Base-by-base conservation (phyloP, 2,888 invertebrate species). In the Sphaerophoria taeniata region DNA sequence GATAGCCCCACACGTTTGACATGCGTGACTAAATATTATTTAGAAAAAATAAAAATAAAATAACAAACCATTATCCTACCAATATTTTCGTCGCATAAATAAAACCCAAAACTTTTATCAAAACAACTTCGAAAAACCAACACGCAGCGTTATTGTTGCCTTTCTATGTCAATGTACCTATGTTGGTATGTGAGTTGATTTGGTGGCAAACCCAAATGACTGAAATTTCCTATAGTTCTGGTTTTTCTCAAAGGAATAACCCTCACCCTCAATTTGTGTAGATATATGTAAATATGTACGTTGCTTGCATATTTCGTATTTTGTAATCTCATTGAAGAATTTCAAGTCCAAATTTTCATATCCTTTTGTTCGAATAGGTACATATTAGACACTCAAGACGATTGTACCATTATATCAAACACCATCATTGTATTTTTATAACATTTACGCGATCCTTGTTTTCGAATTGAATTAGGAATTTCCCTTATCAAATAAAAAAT, bases 141-240 rank as follows among this genome's bases (percentile, higher is more conserved):
- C n/a, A n/a, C n/a, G n/a, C n/a, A n/a, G n/a, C n/a, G n/a, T n/a
- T n/a, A n/a, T n/a, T n/a, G n/a, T n/a, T n/a, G n/a, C n/a, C n/a
- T n/a, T n/a, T n/a, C n/a, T n/a, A n/a, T n/a, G n/a, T n/a, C n/a
- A n/a, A n/a, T n/a, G n/a, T n/a, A n/a, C n/a, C n/a, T 43, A 7
- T 43, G 6, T 43, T 43, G 7, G 11, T 11, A 43, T 4, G 2
- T 55, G 39, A 39, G 9, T 39, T 47, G 24, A 34, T 63, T 63
- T 49, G 6, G 11, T 63, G 47, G 63, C 47, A 49, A 63, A 63
- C 47, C 63, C 63, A 63, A 63, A 63, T 49, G 9, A 63, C 63
- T 63, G 6, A 63, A 63, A 49, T 34, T 16, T 49, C 14, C 49
- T 11, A 47, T 16, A 34, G 33, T 16, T 63, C 63, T 63, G 63